These are phyloP conservation scores for Myxocyprinus asiaticus DNA, from an alignment of 2,113 vertebrate genomes.

Conservation along the genomic window DNA sequence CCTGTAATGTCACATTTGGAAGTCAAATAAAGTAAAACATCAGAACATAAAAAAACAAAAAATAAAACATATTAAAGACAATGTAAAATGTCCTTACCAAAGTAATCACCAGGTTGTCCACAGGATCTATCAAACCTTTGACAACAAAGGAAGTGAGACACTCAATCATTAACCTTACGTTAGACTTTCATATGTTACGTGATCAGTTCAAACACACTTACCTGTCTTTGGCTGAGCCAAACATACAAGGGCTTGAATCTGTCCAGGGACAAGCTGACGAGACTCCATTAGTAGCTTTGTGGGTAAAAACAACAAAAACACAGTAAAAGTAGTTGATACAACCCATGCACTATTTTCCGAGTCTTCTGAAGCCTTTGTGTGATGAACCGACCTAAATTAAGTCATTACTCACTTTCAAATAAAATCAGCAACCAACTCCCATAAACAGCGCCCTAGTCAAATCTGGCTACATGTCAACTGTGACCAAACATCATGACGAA, in stretches of 20 bases:
- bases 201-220: conserved; percentile 51
- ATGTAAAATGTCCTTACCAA: conserved; percentile 32
- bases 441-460: too few relatives aligned
- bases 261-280: conserved; percentile 49
- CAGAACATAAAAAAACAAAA: not conserved
- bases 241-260: conserved; percentile 63
- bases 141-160: conserved; percentile 2
- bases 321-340: too few relatives aligned
- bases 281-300: not conserved
- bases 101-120: conserved; percentile 2
- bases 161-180: not conserved
- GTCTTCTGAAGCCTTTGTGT: too few relatives aligned
- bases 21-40: too few relatives aligned
- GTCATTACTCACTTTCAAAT: too few relatives aligned
- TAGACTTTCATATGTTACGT: too few relatives aligned
- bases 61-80: not conserved
- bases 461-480: too few relatives aligned
- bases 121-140: conserved; percentile 9
- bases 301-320: too few relatives aligned
- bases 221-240: conserved; percentile 61
- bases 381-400: too few relatives aligned
- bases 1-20: conserved; percentile 49
- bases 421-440: too few relatives aligned
- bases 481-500: too few relatives aligned
- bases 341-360: too few relatives aligned